Percentiles rank a stretch among this genome's conserved stretches.
These are phyloP conservation scores for Micrastur ruficollis DNA, from an alignment of 2,797 vertebrate genomes.

Conservation along the genomic window DNA sequence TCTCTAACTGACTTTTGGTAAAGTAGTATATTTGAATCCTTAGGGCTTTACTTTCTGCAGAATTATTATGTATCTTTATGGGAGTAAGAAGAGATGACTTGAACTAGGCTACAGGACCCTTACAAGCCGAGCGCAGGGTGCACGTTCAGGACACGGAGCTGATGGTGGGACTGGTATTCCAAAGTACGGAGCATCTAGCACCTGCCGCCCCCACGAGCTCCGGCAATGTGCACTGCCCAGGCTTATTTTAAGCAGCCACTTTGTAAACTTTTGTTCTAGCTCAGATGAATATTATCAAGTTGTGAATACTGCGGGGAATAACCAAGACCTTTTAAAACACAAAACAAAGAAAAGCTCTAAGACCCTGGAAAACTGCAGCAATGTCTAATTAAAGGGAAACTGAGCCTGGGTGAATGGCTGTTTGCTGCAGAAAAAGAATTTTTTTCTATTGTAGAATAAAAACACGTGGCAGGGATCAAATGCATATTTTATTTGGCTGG, in stretches of 20 bases:
- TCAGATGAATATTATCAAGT: neutral
- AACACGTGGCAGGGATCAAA: neutral
- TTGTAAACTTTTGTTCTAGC: neutral
- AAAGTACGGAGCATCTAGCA: neutral
- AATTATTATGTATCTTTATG: neutral
- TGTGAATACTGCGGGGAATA: neutral
- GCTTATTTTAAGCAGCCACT: neutral
- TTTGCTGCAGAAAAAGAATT: neutral
- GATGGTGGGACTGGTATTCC: neutral
- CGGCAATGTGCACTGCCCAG: neutral
- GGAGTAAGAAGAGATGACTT: neutral
- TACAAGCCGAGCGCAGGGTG: neutral
- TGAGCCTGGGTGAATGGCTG: neutral
- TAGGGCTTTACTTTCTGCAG: neutral
- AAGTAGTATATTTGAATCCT: neutral
- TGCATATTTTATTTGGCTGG: neutral
- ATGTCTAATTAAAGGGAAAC: neutral
- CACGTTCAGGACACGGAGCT: rapidly evolving
- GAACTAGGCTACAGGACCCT: neutral
- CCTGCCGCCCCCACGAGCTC: neutral
- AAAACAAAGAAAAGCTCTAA: neutral
- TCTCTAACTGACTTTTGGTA: neutral
- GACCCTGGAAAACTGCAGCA: neutral
- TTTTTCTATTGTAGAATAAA: neutral
- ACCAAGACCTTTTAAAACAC: neutral